phyloP scores from a whole-genome alignment of 35 echinoderm and acorn worm species.

The Eucidaris tribuloides region DNA sequence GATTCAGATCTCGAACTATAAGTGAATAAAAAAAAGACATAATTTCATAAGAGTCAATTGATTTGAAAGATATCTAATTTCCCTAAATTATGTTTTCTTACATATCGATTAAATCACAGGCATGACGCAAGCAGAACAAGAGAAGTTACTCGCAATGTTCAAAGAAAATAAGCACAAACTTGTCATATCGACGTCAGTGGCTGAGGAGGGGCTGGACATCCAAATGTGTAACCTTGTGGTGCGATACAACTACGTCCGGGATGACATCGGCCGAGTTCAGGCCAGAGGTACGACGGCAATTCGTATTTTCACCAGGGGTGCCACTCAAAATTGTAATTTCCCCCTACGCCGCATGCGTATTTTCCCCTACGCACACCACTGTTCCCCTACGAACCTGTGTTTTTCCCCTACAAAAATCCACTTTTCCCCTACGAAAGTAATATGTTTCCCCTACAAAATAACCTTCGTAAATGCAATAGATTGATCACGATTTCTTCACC shows the following conservation, averaged over 20 bases:
- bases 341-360: too few relatives aligned
- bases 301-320: too few relatives aligned
- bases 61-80: too few relatives aligned
- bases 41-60: too few relatives aligned
- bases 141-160: constrained; percentile 34
- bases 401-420: neutral
- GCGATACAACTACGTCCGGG: constrained; percentile 50
- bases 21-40: too few relatives aligned
- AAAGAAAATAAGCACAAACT: constrained; percentile 40
- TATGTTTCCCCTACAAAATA: neutral
- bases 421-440: neutral
- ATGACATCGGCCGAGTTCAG: constrained; percentile 43
- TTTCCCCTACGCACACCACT: neutral
- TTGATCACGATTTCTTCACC: too few relatives aligned
- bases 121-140: constrained; percentile 52
- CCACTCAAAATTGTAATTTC: too few relatives aligned
- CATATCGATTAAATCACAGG: too few relatives aligned
- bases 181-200: constrained; percentile 55
- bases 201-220: constrained; percentile 66
- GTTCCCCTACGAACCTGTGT: neutral
- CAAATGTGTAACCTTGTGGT: constrained; percentile 60
- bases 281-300: constrained; percentile 28
- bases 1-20: too few relatives aligned
- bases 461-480: too few relatives aligned
- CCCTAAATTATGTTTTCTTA: too few relatives aligned